Conservation (phyloP, 2,797 vertebrate genomes). For the Streptopelia turtur region DNA sequence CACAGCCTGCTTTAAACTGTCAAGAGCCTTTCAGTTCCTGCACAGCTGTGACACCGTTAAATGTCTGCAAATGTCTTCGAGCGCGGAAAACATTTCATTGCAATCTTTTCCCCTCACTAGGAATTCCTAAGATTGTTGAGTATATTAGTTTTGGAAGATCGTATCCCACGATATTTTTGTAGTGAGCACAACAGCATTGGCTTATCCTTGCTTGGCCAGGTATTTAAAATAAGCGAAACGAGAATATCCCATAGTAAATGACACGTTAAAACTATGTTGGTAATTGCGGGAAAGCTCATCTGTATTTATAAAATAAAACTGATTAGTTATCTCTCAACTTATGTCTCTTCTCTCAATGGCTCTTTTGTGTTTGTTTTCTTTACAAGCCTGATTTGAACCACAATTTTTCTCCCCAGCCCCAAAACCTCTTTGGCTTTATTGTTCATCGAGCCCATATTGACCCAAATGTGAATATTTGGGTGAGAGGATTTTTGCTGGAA, state of each 20-base stretch:
- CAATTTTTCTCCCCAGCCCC: background rate
- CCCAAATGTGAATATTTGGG: background rate
- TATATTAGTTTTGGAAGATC: constrained; percentile 76
- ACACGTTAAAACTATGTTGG: constrained; percentile 65
- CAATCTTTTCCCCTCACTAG: constrained; percentile 46
- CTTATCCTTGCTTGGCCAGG: constrained; percentile 71
- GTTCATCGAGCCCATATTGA: background rate
- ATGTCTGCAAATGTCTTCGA: constrained; percentile 49
- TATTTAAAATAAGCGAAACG: constrained; percentile 67
- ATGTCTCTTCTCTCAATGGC: constrained; percentile 41
- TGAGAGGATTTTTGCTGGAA: background rate
- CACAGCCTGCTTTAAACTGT: constrained; percentile 2
- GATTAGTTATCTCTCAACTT: constrained; percentile 71
- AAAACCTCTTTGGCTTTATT: background rate
- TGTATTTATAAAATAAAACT: constrained; percentile 81
- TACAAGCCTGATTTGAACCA: background rate
- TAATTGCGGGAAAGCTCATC: constrained; percentile 73
- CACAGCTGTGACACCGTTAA: constrained; percentile 17
- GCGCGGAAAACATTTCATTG: constrained; percentile 47
- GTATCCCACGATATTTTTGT: constrained; percentile 72
- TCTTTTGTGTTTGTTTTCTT: background rate
- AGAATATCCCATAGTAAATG: constrained; percentile 58
- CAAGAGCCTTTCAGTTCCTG: constrained; percentile 21
- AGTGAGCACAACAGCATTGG: constrained; percentile 65
- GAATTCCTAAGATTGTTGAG: constrained; percentile 69